Evolutionary conservation across 2,113 vertebrate genomes (phyloP).

Genomic region (Carlito syrichta): DNA sequence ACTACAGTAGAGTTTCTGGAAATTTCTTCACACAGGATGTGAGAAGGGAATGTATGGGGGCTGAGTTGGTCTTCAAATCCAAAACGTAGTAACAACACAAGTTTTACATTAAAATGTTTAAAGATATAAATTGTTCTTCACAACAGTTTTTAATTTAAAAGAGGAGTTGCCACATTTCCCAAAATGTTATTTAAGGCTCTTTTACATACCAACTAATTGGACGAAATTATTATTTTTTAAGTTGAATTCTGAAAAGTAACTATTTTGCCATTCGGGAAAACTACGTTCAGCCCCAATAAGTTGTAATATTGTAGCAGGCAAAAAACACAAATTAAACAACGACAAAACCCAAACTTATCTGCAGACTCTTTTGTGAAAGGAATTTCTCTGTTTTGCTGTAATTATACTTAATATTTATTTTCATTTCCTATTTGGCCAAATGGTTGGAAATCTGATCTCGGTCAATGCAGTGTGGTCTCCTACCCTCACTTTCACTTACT

Average conservation of each 20-base stretch:
- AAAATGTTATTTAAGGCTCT: conserved; percentile 54
- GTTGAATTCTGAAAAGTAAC: conserved; percentile 42
- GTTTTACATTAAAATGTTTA: conserved; percentile 74
- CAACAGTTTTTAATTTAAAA: conserved; percentile 69
- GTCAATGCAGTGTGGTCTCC: neutral
- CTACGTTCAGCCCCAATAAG: conserved; percentile 23
- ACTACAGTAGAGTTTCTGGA: conserved; percentile 54
- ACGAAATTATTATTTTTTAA: conserved; percentile 24
- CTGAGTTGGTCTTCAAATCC: conserved; percentile 52
- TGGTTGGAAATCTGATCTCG: neutral
- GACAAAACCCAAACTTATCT: neutral
- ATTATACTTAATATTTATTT: conserved; percentile 2
- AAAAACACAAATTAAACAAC: no score
- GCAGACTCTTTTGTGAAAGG: neutral
- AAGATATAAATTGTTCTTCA: conserved; percentile 54
- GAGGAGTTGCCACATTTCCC: conserved; percentile 30
- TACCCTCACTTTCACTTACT: neutral
- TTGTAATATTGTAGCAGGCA: neutral
- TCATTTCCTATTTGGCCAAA: neutral
- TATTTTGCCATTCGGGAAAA: conserved; percentile 36
- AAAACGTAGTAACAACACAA: conserved; percentile 63
- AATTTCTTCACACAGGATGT: conserved; percentile 69
- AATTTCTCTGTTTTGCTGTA: conserved; percentile 20
- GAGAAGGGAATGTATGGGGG: conserved; percentile 60
- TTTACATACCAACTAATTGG: conserved; percentile 55